phyloP scores from a whole-genome alignment of 2,797 vertebrate species.

The Trichosurus vulpecula region DNA sequence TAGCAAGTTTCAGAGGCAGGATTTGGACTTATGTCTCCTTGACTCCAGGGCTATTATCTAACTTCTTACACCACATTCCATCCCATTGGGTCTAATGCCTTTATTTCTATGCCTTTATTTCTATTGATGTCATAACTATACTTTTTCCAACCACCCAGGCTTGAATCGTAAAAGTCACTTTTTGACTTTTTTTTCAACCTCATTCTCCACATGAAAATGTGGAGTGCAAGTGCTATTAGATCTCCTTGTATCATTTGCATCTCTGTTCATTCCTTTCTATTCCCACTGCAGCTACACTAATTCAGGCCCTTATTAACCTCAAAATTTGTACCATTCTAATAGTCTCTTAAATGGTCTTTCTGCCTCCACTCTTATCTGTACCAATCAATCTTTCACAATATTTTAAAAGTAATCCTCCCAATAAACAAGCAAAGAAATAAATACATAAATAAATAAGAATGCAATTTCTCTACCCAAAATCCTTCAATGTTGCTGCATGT shows the following conservation, averaged over 20 bases:
- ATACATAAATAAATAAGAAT: too few relatives aligned
- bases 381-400: not conserved
- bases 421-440: too few relatives aligned
- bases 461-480: not conserved
- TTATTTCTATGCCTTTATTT: not conserved
- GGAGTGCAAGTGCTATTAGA: not conserved
- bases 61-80: not conserved
- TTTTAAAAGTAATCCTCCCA: not conserved
- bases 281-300: not conserved
- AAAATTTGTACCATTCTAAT: not conserved
- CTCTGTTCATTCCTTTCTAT: not conserved
- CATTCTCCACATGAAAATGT: not conserved
- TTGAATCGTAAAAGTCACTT: not conserved
- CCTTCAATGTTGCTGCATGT: not conserved
- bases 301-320: not conserved
- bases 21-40: not conserved
- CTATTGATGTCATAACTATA: not conserved
- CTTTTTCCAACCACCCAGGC: not conserved
- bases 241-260: not conserved
- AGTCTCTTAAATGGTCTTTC: not conserved
- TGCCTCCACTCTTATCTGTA: not conserved
- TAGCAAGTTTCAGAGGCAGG: not conserved
- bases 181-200: not conserved
- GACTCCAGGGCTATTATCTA: not conserved
- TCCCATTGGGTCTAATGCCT: not conserved